A percentile compares a stretch with the other conserved stretches of the same genome.
These are phyloP conservation scores for Rhinopithecus roxellana DNA, from an alignment of 2,113 vertebrate species.

Conservation along the genomic window DNA sequence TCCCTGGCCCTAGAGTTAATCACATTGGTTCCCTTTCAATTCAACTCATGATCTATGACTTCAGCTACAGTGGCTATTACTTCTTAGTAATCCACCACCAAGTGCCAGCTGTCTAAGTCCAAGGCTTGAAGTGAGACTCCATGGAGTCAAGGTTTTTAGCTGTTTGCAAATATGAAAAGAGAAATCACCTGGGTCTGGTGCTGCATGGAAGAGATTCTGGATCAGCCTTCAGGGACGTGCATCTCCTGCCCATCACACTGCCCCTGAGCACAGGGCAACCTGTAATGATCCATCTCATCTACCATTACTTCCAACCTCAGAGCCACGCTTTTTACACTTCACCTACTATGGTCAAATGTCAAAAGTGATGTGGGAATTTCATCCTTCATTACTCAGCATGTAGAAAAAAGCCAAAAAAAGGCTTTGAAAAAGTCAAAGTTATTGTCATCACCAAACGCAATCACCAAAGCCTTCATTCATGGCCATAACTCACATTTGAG, in stretches of 20 bases:
- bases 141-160: not conserved
- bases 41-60: not conserved
- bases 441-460: not conserved
- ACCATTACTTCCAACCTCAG: not conserved
- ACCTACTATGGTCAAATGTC: not conserved
- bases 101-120: too few species aligned
- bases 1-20: not conserved
- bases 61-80: not conserved
- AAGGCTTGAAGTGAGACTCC: not conserved
- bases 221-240: not conserved
- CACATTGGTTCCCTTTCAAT: not conserved
- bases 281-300: not conserved
- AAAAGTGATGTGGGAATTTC: not conserved
- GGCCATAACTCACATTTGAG: not conserved
- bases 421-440: not conserved
- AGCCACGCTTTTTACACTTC: not conserved
- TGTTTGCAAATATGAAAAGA: not conserved
- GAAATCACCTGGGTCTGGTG: too few species aligned
- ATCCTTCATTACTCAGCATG: slow-evolving; percentile 24
- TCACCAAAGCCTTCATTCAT: not conserved
- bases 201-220: not conserved
- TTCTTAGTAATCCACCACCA: not conserved
- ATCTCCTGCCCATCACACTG: fast-evolving
- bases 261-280: not conserved
- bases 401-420: not conserved